Base-by-base conservation (phyloP, 2,888 invertebrate genomes). In the Zhuqinia jingwanae region DNA sequence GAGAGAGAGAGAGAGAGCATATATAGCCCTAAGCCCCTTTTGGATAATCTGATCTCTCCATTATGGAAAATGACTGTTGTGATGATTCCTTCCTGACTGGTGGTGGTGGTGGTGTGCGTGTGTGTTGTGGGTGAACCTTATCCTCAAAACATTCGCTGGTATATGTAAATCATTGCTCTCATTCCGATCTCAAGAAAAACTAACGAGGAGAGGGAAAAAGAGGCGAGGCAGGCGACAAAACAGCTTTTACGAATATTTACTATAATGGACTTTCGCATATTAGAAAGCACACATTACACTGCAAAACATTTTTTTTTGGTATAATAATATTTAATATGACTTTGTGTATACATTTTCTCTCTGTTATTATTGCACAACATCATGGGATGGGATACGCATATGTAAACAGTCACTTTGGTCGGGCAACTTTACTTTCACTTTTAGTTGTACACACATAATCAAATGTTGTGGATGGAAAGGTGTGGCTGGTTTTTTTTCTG, bases 41-140 rank as follows among this genome's bases (percentile, higher is more conserved):
- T 77, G 65, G 79, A 79, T 79, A 79, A 79, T 79, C 79, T 79
- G 79, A 79, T 79, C 79, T 65, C 79, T 79, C 79, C 79, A 79
- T 79, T 79, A 79, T 56, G 56, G 42, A 79, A 79, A 79, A 79
- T 79, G 79, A 79, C 65, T 79, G 65, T 65, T 56, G 75, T 75
- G 53, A 42, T 77, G 42, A 60, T 27, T 77, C 42, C 53, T 60
- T 50, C 36, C 65, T 65, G 42, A 8, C 36, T 36, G 42, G 42
- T 53, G 1, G n/a, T 27, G 27, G 22, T 76, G 27, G 53, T 45
- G 73, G 5, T n/a, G 56, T 13, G n/a, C n/a, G 36, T 36, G 36
- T 36, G 36, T 36, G 8, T 36, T 36, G 36, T 36, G 36, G 42
- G 36, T 42, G 17, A 65, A 53, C 53, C 17, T 53, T 36, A 36